Conservation (phyloP, 2,888 invertebrate species). For the Trichopria drosophilae region DNA sequence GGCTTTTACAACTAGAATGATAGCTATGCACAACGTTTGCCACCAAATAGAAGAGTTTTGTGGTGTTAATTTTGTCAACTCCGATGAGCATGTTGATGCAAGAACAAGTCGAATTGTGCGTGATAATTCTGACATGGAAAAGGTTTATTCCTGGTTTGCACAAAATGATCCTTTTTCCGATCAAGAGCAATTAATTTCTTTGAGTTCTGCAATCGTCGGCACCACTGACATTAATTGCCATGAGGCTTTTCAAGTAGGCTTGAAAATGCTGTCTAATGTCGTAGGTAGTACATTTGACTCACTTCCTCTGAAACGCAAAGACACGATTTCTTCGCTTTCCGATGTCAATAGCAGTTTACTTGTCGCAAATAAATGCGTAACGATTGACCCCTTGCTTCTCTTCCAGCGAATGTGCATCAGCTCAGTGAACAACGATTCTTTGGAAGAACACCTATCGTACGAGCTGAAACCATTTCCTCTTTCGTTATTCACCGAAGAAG, state of each 20-base stretch:
- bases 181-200: constrained; percentile 17
- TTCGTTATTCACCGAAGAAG: constrained; percentile 32
- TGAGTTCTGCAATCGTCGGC: constrained; percentile 35
- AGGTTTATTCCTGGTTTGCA: constrained; percentile 34
- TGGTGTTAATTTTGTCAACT: constrained; percentile 10
- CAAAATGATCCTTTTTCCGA: constrained; percentile 35
- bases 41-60: constrained; percentile 33
- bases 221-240: constrained; percentile 34
- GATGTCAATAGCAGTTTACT: constrained; percentile 5
- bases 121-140: constrained; percentile 34
- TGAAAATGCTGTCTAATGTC: constrained; percentile 21
- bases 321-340: too few species aligned
- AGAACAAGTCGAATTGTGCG: constrained; percentile 27
- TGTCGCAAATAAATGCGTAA: constrained; percentile 13
- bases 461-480: constrained; percentile 37
- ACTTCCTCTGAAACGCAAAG: too few species aligned
- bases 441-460: constrained; percentile 27
- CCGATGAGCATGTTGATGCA: constrained; percentile 39
- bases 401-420: constrained; percentile 39
- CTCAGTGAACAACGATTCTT: constrained; percentile 33
- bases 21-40: too few species aligned
- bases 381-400: constrained; percentile 36
- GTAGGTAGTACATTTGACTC: too few species aligned
- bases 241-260: constrained; percentile 30
- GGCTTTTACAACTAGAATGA: constrained; percentile 26